Conservation (phyloP, 2,113 vertebrate species). For the Pluvianellus socialis region DNA sequence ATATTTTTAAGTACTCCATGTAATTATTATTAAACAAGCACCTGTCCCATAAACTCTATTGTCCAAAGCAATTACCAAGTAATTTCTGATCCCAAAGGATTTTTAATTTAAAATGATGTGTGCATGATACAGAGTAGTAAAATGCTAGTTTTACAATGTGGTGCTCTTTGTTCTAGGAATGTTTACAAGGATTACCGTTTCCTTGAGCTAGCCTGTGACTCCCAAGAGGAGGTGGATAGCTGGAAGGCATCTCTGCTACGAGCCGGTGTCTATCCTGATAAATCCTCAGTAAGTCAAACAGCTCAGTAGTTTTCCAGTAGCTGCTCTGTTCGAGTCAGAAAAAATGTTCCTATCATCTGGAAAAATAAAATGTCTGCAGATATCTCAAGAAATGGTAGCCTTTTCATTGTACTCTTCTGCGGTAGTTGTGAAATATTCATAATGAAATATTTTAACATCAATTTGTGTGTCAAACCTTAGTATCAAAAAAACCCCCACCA, state of each 20-base stretch:
- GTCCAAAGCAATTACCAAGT: conserved; percentile 4
- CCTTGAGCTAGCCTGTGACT: conserved; percentile 89
- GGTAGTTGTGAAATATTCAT: background rate
- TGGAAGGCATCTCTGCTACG: conserved; percentile 94
- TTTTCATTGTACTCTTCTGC: background rate
- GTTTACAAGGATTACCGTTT: conserved; percentile 95
- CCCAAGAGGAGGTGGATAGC: conserved; percentile 92
- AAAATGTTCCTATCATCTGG: background rate
- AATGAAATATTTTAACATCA: background rate
- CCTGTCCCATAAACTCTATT: conserved; percentile 18
- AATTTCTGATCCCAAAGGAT: conserved; percentile 7
- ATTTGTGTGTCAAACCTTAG: background rate
- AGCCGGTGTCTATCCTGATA: conserved; percentile 91
- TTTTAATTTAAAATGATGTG: conserved; percentile 19
- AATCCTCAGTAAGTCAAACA: conserved; percentile 81
- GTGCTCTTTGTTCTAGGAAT: conserved; percentile 80
- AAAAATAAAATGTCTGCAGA: background rate
- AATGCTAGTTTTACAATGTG: conserved; percentile 45
- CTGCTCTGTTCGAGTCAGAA: conserved; percentile 1
- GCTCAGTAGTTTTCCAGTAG: conserved; percentile 24
- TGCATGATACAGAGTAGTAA: background rate
- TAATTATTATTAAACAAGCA: conserved; percentile 35
- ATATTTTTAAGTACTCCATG: background rate
- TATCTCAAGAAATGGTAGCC: background rate
- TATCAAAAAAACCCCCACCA: background rate